Evolutionary conservation across 2,113 vertebrate genomes (phyloP).

Genomic region (Deroptyus accipitrinus): DNA sequence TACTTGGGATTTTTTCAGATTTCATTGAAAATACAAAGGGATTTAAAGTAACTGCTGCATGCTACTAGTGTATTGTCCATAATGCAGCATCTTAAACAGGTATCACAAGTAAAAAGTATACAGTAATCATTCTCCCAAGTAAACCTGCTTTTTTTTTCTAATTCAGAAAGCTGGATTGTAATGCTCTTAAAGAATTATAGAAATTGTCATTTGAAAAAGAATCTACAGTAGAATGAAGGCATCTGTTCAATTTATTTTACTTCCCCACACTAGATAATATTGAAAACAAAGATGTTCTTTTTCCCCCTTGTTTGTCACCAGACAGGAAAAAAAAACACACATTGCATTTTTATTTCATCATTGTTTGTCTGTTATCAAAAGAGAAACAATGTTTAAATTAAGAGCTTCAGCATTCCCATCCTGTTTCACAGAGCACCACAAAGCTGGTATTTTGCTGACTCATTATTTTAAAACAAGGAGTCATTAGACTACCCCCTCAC

Average conservation of each 20-base stretch:
- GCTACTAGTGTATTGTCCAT: not conserved
- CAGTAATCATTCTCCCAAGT: not conserved
- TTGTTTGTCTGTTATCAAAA: conserved; percentile 46
- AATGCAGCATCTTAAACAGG: not conserved
- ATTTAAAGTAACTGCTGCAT: not conserved
- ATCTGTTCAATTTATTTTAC: conserved; percentile 53
- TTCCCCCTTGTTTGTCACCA: not conserved
- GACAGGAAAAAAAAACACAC: not conserved
- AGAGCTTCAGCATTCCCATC: not conserved
- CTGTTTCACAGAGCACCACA: conserved; percentile 1
- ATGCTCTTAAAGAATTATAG: not conserved
- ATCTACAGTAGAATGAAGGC: not conserved
- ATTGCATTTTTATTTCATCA: conserved; percentile 14
- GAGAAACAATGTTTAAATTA: conserved; percentile 15
- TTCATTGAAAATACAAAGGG: not conserved
- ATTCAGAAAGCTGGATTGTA: not conserved
- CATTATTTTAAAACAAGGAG: conserved; percentile 42
- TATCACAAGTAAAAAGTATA: not conserved
- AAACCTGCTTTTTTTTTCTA: not conserved
- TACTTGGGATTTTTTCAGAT: not conserved
- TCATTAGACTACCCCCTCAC: not conserved
- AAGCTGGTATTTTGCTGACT: conserved; percentile 44
- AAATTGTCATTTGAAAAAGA: conserved; percentile 1
- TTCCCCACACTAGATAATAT: not conserved
- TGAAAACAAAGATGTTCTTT: conserved; percentile 42